Percentiles rank a stretch among this genome's conserved stretches.
Evolutionary conservation across 1,140 invertebrate genomes (phyloP).

Genomic region (Drosophila varians): DNA sequence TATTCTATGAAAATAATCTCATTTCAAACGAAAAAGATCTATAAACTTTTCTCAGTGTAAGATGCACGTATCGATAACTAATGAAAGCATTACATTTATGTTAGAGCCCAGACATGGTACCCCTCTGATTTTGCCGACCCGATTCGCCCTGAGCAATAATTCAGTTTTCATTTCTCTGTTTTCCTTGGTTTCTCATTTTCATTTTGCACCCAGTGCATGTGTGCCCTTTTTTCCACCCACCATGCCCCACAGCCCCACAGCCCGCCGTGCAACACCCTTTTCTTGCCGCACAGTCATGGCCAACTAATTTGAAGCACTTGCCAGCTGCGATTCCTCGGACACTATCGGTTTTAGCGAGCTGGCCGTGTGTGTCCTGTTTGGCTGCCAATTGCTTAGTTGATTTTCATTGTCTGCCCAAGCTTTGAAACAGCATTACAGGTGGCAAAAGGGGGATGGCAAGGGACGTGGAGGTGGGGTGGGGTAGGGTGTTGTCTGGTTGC

Average conservation of each 20-base stretch:
- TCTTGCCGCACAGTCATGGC: conserved; percentile 41
- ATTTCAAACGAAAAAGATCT: background rate
- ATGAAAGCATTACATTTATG: conserved; percentile 80
- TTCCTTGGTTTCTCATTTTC: conserved; percentile 54
- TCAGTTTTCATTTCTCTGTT: conserved; percentile 68
- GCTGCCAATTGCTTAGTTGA: conserved; percentile 77
- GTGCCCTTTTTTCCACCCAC: conserved; percentile 4
- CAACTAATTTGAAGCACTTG: conserved; percentile 70
- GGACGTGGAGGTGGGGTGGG: background rate
- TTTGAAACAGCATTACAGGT: conserved; percentile 40
- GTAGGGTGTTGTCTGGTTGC: background rate
- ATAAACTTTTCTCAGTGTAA: conserved; percentile 8
- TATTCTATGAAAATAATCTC: too few species aligned
- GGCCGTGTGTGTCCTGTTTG: conserved; percentile 35
- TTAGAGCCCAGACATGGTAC: conserved; percentile 30
- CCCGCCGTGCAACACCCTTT: background rate
- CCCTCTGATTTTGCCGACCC: conserved; percentile 8
- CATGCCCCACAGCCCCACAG: background rate
- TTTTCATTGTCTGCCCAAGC: conserved; percentile 66
- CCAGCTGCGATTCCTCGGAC: conserved; percentile 14
- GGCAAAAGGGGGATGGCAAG: conserved; percentile 3
- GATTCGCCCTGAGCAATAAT: conserved; percentile 61
- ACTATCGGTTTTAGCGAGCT: background rate
- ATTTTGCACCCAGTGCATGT: conserved; percentile 45
- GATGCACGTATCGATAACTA: conserved; percentile 69